Conservation (phyloP, 2,888 invertebrate species). For the Tachina grossa region DNA sequence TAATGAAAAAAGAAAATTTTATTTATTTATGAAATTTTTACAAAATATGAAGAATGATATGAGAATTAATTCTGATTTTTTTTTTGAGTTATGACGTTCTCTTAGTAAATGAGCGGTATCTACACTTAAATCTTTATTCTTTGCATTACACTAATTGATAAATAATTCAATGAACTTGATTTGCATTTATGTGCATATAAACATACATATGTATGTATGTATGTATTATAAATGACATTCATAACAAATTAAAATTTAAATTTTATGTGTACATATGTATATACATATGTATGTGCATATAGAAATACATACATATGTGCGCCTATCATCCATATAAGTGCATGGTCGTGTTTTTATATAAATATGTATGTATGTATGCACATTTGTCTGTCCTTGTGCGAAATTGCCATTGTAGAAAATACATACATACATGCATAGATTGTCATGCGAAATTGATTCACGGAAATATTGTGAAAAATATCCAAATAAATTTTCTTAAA, state of each 20-base stretch:
- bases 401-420: conserved; percentile 45
- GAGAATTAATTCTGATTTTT: too few relatives aligned
- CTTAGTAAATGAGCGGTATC: too few relatives aligned
- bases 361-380: background rate
- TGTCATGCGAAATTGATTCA: conserved; percentile 47
- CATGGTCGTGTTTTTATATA: background rate
- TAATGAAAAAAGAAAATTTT: too few relatives aligned
- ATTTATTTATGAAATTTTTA: too few relatives aligned
- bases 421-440: background rate
- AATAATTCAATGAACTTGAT: conserved; percentile 63
- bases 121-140: background rate
- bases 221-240: conserved; percentile 38
- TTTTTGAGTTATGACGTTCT: too few relatives aligned
- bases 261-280: conserved; percentile 3
- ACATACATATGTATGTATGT: too few relatives aligned
- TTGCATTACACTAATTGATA: conserved; percentile 18
- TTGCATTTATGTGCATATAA: background rate
- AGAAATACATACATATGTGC: background rate
- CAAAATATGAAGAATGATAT: too few relatives aligned
- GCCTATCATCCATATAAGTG: background rate
- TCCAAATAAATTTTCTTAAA: conserved; percentile 19
- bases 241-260: conserved; percentile 32
- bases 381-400: conserved; percentile 48
- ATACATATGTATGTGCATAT: background rate
- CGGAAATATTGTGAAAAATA: conserved; percentile 45